Evolutionary conservation across 2,113 vertebrate genomes (phyloP).

Genomic region (Engystomops pustulosus): DNA sequence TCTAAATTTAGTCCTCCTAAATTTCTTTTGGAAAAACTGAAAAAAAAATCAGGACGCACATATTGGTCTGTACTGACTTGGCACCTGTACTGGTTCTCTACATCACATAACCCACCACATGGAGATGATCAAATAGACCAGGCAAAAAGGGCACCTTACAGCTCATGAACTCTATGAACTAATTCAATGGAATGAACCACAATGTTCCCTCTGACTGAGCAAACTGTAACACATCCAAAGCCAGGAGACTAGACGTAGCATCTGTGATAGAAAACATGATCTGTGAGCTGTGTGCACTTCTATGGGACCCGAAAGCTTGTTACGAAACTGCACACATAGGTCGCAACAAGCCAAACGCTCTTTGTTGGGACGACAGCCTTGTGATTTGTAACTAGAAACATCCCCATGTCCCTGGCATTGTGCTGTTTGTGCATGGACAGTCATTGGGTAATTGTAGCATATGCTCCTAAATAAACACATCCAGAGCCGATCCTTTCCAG

Average conservation of each 20-base stretch:
- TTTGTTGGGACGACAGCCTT: neutral
- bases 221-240: slow-evolving; percentile 33
- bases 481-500: neutral
- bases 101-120: neutral
- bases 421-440: neutral
- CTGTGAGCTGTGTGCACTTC: neutral
- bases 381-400: slow-evolving; percentile 21
- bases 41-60: neutral
- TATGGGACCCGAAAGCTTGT: neutral
- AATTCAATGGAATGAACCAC: slow-evolving; percentile 38
- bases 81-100: neutral
- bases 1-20: neutral
- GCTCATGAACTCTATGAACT: slow-evolving; percentile 40
- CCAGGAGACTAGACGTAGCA: neutral
- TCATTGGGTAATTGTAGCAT: neutral
- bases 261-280: slow-evolving; percentile 12
- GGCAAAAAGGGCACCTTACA: slow-evolving; percentile 18
- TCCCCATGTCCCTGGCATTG: neutral
- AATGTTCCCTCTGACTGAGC: slow-evolving; percentile 45
- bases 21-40: neutral
- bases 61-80: neutral
- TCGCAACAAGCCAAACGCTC: neutral
- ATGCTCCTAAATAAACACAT: neutral
- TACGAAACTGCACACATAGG: neutral
- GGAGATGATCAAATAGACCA: slow-evolving; percentile 33